Evolutionary conservation across 2,888 invertebrate species (phyloP).

Genomic region (Drosophila testacea): DNA sequence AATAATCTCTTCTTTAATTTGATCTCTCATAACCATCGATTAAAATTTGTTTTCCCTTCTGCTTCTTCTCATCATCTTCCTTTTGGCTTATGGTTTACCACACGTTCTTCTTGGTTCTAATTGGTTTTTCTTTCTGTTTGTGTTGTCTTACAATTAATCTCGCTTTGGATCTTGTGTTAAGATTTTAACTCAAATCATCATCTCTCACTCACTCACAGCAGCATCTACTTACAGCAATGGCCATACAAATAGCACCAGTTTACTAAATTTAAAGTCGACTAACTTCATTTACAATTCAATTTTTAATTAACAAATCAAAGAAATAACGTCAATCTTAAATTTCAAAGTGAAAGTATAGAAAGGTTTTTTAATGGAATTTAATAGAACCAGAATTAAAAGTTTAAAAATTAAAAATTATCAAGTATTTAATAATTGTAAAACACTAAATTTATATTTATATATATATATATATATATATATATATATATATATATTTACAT

Average conservation of each 20-base stretch:
- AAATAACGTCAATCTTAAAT: no score
- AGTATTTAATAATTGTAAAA: background rate
- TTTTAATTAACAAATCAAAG: background rate
- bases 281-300: background rate
- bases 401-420: no score
- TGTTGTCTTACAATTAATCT: constrained; percentile 28
- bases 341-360: no score
- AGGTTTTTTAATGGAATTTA: no score
- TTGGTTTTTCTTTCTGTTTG: constrained; percentile 16
- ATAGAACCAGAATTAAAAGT: no score
- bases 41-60: constrained; percentile 14
- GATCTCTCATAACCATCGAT: constrained; percentile 9
- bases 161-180: constrained; percentile 7
- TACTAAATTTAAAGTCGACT: background rate
- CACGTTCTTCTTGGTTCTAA: constrained; percentile 11
- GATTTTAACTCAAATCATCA: constrained; percentile 13
- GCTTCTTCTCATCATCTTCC: constrained; percentile 16
- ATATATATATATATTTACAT: no score
- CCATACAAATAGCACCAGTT: background rate
- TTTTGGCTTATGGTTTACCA: constrained; percentile 42
- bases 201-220: constrained; percentile 21
- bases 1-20: constrained; percentile 16
- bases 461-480: no score
- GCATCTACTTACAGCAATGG: constrained; percentile 6
- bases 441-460: no score